Percentiles rank a stretch among this genome's conserved stretches.
Conservation (phyloP, 2,888 invertebrate genomes). For the Petrolisthes cinctipes region DNA sequence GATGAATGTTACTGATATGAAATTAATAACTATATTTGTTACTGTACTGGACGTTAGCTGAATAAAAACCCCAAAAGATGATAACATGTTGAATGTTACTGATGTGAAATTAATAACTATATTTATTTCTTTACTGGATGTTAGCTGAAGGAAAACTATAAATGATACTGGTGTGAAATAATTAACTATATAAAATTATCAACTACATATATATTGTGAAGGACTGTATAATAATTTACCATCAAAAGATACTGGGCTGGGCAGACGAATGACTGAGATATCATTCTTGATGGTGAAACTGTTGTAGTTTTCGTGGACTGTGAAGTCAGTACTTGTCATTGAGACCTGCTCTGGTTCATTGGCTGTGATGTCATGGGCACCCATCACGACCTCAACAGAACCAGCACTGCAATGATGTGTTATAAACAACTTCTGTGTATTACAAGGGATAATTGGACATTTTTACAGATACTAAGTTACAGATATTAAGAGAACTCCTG, state of each 20-base stretch:
- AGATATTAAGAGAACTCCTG: too few species aligned
- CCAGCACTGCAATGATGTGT: slow-evolving; percentile 25
- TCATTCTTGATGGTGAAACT: slow-evolving; percentile 29
- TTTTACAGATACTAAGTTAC: background rate
- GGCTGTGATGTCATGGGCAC: slow-evolving; percentile 58
- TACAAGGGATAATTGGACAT: background rate
- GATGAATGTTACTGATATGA: too few species aligned
- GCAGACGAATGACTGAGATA: slow-evolving; percentile 40
- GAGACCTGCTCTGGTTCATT: slow-evolving; percentile 26
- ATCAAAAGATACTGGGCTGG: slow-evolving; percentile 23
- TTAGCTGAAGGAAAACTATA: too few species aligned
- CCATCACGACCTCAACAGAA: slow-evolving; percentile 51
- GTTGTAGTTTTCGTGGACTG: slow-evolving; percentile 38
- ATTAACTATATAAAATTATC: too few species aligned
- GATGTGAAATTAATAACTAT: too few species aligned
- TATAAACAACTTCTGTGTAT: background rate
- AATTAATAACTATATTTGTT: background rate
- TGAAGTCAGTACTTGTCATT: slow-evolving; percentile 28
- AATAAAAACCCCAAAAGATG: background rate
- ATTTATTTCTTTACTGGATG: too few species aligned
- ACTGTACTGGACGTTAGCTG: slow-evolving; percentile 45
- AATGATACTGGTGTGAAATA: too few species aligned
- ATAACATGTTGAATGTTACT: background rate
- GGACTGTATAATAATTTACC: background rate
- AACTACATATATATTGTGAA: too few species aligned